phyloP scores from a whole-genome alignment of 2,797 vertebrate species.

The Craterocephalus amniculus region DNA sequence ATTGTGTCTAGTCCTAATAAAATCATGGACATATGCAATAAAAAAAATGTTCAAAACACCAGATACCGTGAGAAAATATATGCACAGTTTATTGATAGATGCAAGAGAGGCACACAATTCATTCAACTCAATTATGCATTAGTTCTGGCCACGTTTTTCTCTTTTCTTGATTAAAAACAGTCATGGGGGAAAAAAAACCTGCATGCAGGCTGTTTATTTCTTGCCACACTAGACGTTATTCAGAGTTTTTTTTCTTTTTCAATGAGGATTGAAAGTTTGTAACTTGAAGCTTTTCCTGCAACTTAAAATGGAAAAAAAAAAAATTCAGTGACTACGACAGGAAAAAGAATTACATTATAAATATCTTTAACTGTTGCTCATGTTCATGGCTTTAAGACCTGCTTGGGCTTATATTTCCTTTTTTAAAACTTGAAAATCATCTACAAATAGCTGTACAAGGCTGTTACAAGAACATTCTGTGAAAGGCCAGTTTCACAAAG shows the following conservation, averaged over 20 bases:
- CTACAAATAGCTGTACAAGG: conserved; percentile 76
- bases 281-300: conserved; percentile 29
- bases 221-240: conserved; percentile 22
- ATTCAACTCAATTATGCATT: conserved; percentile 56
- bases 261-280: conserved; percentile 22
- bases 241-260: not conserved
- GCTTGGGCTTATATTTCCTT: conserved; percentile 65
- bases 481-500: conserved; percentile 83
- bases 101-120: conserved; percentile 66
- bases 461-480: conserved; percentile 63
- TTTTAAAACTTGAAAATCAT: conserved; percentile 62
- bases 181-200: conserved; percentile 41
- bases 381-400: conserved; percentile 77
- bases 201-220: conserved; percentile 39
- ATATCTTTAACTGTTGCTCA: conserved; percentile 72
- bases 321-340: conserved; percentile 75
- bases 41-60: conserved; percentile 29
- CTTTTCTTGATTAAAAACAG: conserved; percentile 25
- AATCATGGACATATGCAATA: not conserved
- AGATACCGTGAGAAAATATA: conserved; percentile 78
- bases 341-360: conserved; percentile 72
- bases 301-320: conserved; percentile 4
- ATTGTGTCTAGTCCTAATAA: too few relatives aligned
- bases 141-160: conserved; percentile 41
- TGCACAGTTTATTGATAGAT: conserved; percentile 83